Evolutionary conservation across 1,140 invertebrate species (phyloP), one percentile per base, ranked within the genome.

Genomic region (Drosophila grimshawi): DNA sequence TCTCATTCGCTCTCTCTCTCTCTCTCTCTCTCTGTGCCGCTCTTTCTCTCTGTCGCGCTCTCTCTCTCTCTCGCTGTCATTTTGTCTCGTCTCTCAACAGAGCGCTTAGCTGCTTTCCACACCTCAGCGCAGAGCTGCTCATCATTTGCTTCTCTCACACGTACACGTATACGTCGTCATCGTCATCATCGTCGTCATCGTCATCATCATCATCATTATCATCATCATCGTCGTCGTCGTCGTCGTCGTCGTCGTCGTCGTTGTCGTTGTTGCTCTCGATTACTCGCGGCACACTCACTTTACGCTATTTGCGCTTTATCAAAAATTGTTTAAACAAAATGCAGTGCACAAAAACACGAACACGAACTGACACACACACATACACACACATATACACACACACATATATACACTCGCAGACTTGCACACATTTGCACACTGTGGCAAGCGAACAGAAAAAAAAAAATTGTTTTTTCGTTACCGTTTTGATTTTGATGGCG

Each of bases 401-500:
- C 27, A 43, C 3, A 27, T 2, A 62, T 19, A 41, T 27, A 37
- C 46, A 45, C 29, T 2, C 33, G 19, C 37, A 48, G 19, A 30
- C 27, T 43, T 10, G 19, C 6, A 43, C 10, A 41, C 39, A 41
- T n/a, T 41, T 10, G 10, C 39, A 41, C 39, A 41, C 8, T 3
- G 19, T 19, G 10, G 39, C 39, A 57, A 63, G 4, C 33, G 6
- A 37, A 41, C 41, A 53, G 39, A 45, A 45, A 32, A 60, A 68
- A 62, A 46, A 69, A 66, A 48, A 64, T 56, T 61, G 43, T 66
- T 72, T 60, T 85, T 70, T 70, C 64, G 73, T 76, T 88, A 88
- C 83, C 83, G 83, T 88, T 88, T 88, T 89, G 85, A 88, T 88
- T 89, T 88, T 88, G 85, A 88, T 89, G 85, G 85, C 85, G 85